Base-by-base conservation (phyloP, 2,113 vertebrate species). In the Trochalopteron elliotii region DNA sequence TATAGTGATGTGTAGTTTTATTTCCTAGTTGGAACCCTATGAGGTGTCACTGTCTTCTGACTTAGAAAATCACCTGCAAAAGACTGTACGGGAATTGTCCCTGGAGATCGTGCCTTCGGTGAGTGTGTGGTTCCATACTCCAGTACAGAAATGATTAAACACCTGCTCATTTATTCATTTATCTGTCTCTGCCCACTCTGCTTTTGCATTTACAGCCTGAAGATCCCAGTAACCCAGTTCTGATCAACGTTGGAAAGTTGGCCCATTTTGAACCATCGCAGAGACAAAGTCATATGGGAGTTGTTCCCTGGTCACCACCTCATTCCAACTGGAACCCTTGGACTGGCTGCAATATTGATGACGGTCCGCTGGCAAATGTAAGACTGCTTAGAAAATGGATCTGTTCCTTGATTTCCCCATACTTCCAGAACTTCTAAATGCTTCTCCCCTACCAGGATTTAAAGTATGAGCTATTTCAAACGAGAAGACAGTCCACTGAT, bases 281-380 rank as follows among this genome's bases (percentile, higher is more conserved):
- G 95, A 98, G 97, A 44, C 99, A 99, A 85, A 99, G 81, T 47
- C 96, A 91, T 5, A 94, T 92, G 3, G 99, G 99, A 3, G 99
- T 99, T 53, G 99, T 99, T 60, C 99, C 99, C 3, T 99, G 99
- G 99, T 99, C 99, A 17, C 99, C 99, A 0, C 99, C 99, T 10
- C 99, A 99, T 72, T 98, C 99, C 94, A 99, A 99, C 97, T 99
- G 99, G 99, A 99, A 99, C 98, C 99, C 99, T 35, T 99, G 99
- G 99, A 99, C 99, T 40, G 98, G 99, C 97, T 98, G 98, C 97
- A 99, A 99, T 97, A 99, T 99, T 35, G 99, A 99, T 67, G 99
- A 99, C 17, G 99, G 99, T 4, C 99, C 99, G 7, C 97, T 99
- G 92, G 99, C 99, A 61, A 99, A 99, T 95, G 64, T 87, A 93